A percentile compares a stretch with the other conserved stretches of the same genome.
phyloP scores from a whole-genome alignment of 2,113 vertebrate genomes.

The Spermophilus dauricus region DNA sequence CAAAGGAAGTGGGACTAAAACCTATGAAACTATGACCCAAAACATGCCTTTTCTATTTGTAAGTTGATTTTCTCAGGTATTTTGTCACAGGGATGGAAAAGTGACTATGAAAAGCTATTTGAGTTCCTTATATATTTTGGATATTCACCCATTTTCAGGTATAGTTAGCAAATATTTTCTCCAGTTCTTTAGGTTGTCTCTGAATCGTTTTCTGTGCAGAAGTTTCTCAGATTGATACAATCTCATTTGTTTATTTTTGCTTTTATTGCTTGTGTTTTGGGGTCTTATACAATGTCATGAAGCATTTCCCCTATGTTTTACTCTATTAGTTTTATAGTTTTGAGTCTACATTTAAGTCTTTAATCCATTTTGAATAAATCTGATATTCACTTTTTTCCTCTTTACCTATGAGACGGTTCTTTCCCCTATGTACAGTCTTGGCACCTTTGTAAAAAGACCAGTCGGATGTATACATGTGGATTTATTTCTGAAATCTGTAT shows the following conservation, averaged over 20 bases:
- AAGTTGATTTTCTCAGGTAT: background rate
- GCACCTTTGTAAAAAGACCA: background rate
- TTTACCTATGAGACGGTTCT: background rate
- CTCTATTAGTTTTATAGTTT: background rate
- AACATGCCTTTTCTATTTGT: background rate
- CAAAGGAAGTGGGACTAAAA: background rate
- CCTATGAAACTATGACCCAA: background rate
- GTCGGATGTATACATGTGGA: background rate
- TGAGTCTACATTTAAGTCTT: background rate
- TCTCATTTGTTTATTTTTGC: background rate
- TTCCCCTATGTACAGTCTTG: background rate
- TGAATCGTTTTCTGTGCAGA: background rate
- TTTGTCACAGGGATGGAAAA: background rate
- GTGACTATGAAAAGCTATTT: background rate
- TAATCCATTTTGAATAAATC: background rate
- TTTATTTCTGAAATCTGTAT: background rate
- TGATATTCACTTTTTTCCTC: no score
- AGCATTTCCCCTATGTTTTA: background rate
- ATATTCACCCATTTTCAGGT: no score
- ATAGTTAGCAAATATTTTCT: no score
- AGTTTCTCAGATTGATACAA: background rate
- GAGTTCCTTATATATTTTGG: background rate
- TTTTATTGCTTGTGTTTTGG: background rate
- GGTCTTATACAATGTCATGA: background rate
- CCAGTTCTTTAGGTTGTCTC: background rate